A percentile compares a stretch with the other conserved stretches of the same genome.
Conservation (phyloP, 23 tunicate species). For the Styela clava region DNA sequence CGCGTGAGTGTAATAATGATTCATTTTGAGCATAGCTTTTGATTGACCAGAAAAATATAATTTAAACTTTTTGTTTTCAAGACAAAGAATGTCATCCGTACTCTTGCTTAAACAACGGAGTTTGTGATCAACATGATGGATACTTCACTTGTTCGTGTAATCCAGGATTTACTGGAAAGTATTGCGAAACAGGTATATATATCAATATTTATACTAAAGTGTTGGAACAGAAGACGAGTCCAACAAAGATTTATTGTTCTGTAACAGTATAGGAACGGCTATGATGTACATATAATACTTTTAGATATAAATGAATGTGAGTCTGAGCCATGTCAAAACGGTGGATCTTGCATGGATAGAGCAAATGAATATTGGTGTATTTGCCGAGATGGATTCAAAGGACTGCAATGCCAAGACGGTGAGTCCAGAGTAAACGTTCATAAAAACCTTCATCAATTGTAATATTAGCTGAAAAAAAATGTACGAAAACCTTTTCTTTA, state of each 20-base stretch:
- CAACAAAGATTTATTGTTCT: no score
- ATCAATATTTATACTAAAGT: no score
- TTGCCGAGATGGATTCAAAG: conserved; percentile 35
- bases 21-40: neutral
- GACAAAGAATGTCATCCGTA: conserved; percentile 25
- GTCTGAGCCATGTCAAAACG: conserved; percentile 53
- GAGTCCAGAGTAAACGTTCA: neutral
- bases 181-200: conserved; percentile 11
- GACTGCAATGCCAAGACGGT: conserved; percentile 38
- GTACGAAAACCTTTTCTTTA: conserved; percentile 5
- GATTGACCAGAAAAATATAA: neutral
- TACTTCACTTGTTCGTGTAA: conserved; percentile 14
- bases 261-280: no score
- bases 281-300: no score
- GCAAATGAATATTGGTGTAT: conserved; percentile 29
- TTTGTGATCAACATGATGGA: conserved; percentile 21
- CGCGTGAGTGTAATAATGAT: no score
- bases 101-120: conserved; percentile 15
- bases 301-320: conserved; percentile 26
- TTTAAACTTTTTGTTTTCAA: neutral
- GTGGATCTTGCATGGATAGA: conserved; percentile 44
- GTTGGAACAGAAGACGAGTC: no score
- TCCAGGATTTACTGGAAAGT: conserved; percentile 14
- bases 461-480: conserved; percentile 47
- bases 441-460: no score